These are phyloP conservation scores for Rhinophrynus dorsalis DNA, from an alignment of 2,797 vertebrate species.

Conservation along the genomic window DNA sequence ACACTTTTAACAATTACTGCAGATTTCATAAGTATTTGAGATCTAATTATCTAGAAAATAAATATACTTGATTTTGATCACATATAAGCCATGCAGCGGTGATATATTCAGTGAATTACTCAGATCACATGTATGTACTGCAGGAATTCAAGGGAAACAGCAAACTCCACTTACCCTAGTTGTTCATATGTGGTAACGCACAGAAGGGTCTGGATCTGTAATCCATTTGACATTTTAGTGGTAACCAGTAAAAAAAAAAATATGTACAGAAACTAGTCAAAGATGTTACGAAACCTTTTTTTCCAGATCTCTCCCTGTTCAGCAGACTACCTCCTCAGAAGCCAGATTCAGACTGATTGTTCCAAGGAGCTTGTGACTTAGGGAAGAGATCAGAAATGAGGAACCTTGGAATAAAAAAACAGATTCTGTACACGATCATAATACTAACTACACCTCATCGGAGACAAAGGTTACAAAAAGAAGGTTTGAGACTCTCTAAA, in stretches of 20 bases:
- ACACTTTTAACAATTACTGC: no score
- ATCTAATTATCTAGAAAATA: no score
- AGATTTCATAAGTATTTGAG: no score
- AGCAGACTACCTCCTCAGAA: slow-evolving; percentile 13
- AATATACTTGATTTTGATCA: no score
- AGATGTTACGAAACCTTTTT: slow-evolving; percentile 11
- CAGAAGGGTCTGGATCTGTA: slow-evolving; percentile 20
- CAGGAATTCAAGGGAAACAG: slow-evolving; percentile 1
- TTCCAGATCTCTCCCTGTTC: slow-evolving; percentile 11
- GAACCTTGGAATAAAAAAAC: slow-evolving; percentile 23
- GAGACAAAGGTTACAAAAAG: slow-evolving; percentile 81
- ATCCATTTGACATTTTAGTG: slow-evolving; percentile 41
- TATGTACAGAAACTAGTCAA: not conserved
- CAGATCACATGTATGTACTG: no score
- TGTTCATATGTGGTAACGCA: slow-evolving; percentile 15
- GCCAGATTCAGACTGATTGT: slow-evolving; percentile 19
- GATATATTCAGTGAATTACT: no score
- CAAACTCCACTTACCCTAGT: slow-evolving; percentile 35
- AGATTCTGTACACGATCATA: slow-evolving; percentile 54
- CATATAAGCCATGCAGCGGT: no score
- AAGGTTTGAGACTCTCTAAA: slow-evolving; percentile 84
- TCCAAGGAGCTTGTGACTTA: slow-evolving; percentile 25
- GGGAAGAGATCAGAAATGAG: slow-evolving; percentile 31
- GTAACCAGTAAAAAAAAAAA: slow-evolving; percentile 18
- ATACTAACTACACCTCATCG: slow-evolving; percentile 66